Evolutionary conservation across 2,113 vertebrate genomes (phyloP).

Genomic region (Eublepharis macularius): DNA sequence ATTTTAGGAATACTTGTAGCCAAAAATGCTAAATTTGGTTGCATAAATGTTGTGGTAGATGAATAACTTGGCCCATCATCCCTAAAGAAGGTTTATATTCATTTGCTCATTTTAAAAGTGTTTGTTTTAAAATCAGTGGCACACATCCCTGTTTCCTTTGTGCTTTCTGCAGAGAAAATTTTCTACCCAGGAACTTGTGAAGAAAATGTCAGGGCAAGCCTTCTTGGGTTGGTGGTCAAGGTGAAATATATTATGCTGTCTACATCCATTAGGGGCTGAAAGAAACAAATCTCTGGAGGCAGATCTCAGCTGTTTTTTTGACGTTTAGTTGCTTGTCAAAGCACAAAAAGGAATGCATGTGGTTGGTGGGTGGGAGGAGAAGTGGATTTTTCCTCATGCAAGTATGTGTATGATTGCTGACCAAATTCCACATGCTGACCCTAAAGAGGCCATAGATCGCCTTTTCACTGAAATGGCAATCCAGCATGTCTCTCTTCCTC

Average conservation of each 20-base stretch:
- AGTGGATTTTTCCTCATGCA: background rate
- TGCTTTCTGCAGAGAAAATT: constrained; percentile 32
- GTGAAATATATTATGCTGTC: background rate
- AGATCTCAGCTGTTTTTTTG: background rate
- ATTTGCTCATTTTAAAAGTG: background rate
- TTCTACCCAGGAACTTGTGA: constrained; percentile 42
- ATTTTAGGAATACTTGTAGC: constrained; percentile 43
- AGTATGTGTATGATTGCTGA: background rate
- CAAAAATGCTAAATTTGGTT: constrained; percentile 64
- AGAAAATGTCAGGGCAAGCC: constrained; percentile 10
- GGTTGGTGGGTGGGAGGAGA: background rate
- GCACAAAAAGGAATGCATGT: background rate
- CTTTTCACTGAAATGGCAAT: background rate
- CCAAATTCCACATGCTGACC: background rate
- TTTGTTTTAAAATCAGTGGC: constrained; percentile 14
- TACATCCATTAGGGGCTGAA: background rate
- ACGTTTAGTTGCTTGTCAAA: background rate
- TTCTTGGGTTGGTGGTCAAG: background rate
- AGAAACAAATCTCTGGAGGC: background rate
- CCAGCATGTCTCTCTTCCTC: background rate
- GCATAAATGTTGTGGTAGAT: constrained; percentile 62
- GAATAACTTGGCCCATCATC: constrained; percentile 59
- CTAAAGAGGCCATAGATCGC: background rate
- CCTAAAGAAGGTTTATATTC: constrained; percentile 37
- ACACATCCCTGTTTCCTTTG: constrained; percentile 8